Base-by-base conservation (phyloP, 2,113 vertebrate species). In the Clinocottus analis region DNA sequence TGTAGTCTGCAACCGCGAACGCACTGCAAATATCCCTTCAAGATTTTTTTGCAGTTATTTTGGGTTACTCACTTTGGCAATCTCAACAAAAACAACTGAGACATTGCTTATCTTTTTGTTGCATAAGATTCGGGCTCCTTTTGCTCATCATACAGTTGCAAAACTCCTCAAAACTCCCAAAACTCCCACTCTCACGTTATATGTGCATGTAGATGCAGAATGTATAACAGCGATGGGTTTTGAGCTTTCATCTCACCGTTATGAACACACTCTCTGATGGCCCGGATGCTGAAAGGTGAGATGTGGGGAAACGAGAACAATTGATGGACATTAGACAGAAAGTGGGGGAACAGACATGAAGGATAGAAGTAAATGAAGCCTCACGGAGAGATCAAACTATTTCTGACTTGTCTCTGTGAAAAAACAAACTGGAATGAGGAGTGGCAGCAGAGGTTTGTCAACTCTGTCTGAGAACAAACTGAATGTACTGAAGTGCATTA, bases 381-480 rank as follows among this genome's bases (percentile, higher is more conserved):
- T 69, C 0, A 33, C 71, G 64, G 35, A 73, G 55, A 80, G 71
- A 79, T 73, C 68, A 67, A 77, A 65, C 19, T 25, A n/a, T 49
- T 12, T 7, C 35, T 66, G 58, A 66, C 51, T 69, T 31, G 7
- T 72, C 77, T 16, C n/a, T 31, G 47, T 45, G 66, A 87, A 60
- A n/a, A 62, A 49, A 39, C 63, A 62, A 80, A 80, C 33, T 85
- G 90, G 83, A 91, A 89, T 85, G 86, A 91, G 82, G 85, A 86
- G 86, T 91, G 89, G 85, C 87, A 5, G 33, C 58, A 83, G 56
- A 83, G 2, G 56, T 49, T 77, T 58, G 72, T 73, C 77, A 1
- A 76, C 33, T 69, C 12, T 17, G 63, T 64, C n/a, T 64, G 45
- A 82, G 70, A 83, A 65, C 21, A 55, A 14, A 31, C 33, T 9